Percentiles rank a stretch among this genome's conserved stretches.
Conservation (phyloP, 2,797 vertebrate species). For the Neostethus bicornis region DNA sequence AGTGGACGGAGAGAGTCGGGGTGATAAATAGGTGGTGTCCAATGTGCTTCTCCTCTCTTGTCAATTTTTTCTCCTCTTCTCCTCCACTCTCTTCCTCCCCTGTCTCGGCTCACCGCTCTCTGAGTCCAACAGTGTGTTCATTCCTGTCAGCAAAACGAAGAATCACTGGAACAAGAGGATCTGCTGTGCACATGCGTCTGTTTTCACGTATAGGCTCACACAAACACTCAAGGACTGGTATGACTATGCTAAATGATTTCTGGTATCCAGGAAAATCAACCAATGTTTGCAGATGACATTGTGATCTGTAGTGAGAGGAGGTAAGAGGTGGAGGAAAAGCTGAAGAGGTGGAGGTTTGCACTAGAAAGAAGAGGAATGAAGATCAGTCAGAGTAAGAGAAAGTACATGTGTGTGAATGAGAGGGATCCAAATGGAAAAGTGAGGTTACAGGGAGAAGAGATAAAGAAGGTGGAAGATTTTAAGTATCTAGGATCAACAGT, state of each 20-base stretch:
- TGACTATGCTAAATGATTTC: conserved; percentile 26
- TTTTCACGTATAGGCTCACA: conserved; percentile 5
- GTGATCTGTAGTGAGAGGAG: no score
- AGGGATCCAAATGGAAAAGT: no score
- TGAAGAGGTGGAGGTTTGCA: no score
- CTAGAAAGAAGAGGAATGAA: no score
- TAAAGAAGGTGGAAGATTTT: no score
- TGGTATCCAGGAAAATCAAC: no score
- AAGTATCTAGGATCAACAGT: no score
- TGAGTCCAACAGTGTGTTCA: conserved; percentile 63
- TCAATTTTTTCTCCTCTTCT: conserved; percentile 59
- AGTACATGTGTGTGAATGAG: no score
- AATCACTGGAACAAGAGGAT: conserved; percentile 62
- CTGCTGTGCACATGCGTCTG: conserved; percentile 22
- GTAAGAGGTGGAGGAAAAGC: no score
- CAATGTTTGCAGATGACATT: no score
- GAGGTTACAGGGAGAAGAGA: no score
- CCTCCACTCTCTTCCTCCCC: conserved; percentile 47
- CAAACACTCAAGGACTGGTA: conserved; percentile 4
- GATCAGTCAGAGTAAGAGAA: no score
- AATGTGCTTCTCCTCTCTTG: conserved; percentile 70
- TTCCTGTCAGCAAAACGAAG: conserved; percentile 73
- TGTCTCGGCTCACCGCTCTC: conserved; percentile 62
- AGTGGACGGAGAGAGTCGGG: conserved; percentile 67
- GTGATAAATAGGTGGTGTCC: conserved; percentile 79